A percentile compares a stretch with the other conserved stretches of the same genome.
Conservation (phyloP, 2,113 vertebrate genomes). For the Ia io region DNA sequence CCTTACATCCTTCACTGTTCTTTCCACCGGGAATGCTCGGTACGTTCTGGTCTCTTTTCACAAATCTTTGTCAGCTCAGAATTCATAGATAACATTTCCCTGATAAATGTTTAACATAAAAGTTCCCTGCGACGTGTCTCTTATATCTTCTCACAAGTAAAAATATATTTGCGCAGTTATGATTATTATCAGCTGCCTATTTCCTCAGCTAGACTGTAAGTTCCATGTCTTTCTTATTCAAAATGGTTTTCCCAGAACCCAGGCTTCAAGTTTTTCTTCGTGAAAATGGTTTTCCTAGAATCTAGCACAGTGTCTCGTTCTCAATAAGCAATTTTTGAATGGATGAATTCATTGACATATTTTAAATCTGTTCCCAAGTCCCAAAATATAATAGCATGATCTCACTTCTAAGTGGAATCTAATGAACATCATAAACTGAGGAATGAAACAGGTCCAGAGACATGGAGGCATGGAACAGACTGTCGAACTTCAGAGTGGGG, state of each 20-base stretch:
- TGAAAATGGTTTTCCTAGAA: neutral
- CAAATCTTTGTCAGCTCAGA: neutral
- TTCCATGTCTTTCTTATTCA: neutral
- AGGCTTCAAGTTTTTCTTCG: neutral
- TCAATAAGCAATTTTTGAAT: neutral
- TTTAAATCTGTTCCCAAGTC: neutral
- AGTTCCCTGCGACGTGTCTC: neutral
- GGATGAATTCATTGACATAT: neutral
- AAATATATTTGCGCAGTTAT: neutral
- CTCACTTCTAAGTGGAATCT: too few relatives aligned
- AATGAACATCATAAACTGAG: too few relatives aligned
- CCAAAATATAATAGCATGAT: neutral
- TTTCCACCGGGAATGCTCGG: neutral
- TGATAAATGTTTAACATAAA: neutral
- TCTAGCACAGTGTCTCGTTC: neutral
- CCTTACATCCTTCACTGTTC: neutral
- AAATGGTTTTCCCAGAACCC: neutral
- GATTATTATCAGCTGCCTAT: neutral
- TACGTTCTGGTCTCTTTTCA: neutral
- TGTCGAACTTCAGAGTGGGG: too few relatives aligned
- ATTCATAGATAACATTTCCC: neutral
- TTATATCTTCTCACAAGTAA: neutral
- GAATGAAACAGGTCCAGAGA: too few relatives aligned
- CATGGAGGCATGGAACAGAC: too few relatives aligned
- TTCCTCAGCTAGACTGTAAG: neutral